These are phyloP conservation scores for Troides aeacus DNA, from an alignment of 2,888 invertebrate species.

Conservation along the genomic window DNA sequence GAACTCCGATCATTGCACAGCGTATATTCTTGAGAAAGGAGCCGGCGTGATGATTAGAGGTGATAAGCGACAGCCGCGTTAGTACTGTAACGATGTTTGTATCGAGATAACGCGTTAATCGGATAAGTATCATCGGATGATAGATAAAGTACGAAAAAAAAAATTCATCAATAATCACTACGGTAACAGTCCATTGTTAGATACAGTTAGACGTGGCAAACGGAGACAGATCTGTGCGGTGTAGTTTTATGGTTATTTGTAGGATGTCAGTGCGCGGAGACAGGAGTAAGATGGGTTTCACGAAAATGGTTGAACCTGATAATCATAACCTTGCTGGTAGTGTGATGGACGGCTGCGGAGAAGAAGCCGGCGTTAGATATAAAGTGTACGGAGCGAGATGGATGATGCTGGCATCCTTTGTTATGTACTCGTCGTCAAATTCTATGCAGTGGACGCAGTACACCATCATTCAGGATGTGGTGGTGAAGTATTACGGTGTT, in stretches of 20 bases:
- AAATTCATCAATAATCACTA: conserved; percentile 5
- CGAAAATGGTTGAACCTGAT: conserved; percentile 28
- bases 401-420: conserved; percentile 90
- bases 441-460: conserved; percentile 98
- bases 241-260: too few species aligned
- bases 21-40: neutral
- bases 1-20: conserved; percentile 6
- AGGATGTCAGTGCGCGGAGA: conserved; percentile 1
- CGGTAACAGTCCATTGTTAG: neutral
- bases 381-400: conserved; percentile 86
- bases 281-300: neutral
- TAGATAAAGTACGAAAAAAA: conserved; percentile 7
- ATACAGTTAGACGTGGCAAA: neutral
- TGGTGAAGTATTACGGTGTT: conserved; percentile 87
- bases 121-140: conserved; percentile 50
- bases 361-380: conserved; percentile 45
- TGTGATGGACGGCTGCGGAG: conserved; percentile 51
- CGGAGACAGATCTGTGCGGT: too few species aligned
- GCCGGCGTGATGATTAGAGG: conserved; percentile 3
- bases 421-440: conserved; percentile 92
- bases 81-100: conserved; percentile 10
- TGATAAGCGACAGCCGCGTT: conserved; percentile 4
- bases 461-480: conserved; percentile 92
- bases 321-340: conserved; percentile 43
- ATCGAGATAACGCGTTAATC: conserved; percentile 9